Evolutionary conservation across 2,797 vertebrate species (phyloP), one percentile per base, ranked within the genome.

Genomic region (Parauchenoglanis punctatus): DNA sequence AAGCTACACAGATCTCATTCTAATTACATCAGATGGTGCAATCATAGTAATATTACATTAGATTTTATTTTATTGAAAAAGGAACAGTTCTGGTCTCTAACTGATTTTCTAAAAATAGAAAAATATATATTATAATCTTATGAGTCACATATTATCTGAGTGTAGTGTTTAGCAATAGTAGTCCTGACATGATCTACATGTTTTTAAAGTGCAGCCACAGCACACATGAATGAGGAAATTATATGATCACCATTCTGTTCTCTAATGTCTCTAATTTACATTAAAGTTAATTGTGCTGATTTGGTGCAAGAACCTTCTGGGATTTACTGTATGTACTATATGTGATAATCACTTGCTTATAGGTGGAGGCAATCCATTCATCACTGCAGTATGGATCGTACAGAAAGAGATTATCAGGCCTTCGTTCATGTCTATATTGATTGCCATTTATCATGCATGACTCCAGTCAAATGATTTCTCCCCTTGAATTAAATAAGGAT

Each of bases 211-310:
- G 2, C 23, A n/a, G 35, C 4, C 80, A 49, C 59, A 20, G n/a
- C 23, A 65, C 44, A 83, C 46, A 54, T 31, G 2, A 83, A 82
- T 31, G n/a, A 46, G 49, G 44, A 83, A 67, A 83, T 67, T 31
- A 67, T 15, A 52, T 20, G 10, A 23, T 67, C 25, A 49, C 65
- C 81, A 82, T 83, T 31, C 81, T 65, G 15, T 31, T 49, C 15
- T 67, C 25, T 13, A 23, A 67, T 92, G 93, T 92, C 93, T 93
- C 89, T 91, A 91, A 91, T 95, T 94, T 91, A 82, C 86, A 92
- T 61, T 46, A 44, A 81, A 92, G 92, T 95, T 94, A 93, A 94
- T 94, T 93, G 90, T 86, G 25, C 89, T 89, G 93, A 93, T 94
- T 93, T 95, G 90, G 89, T 91, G 92, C 91, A 92, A 92, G 93